Evolutionary conservation across 1,140 invertebrate species (phyloP).

Genomic region (Apis laboriosa): DNA sequence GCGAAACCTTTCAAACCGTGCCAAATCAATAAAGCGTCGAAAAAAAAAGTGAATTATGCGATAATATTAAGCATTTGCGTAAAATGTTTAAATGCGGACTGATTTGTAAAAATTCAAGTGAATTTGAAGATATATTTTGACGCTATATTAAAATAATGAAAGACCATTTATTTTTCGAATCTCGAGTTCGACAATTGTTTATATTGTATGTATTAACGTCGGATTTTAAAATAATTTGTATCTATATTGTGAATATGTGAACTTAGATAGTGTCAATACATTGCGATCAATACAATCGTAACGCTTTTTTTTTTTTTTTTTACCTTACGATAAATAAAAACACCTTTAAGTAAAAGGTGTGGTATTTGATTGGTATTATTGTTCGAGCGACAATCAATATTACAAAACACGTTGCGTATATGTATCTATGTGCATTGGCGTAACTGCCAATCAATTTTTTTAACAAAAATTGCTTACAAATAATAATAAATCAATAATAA

Average conservation of each 20-base stretch:
- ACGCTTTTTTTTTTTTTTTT: neutral
- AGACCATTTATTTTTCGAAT: conserved; percentile 45
- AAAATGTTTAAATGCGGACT: neutral
- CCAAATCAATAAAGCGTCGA: conserved; percentile 37
- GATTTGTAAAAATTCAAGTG: neutral
- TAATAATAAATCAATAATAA: neutral
- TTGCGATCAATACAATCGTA: conserved; percentile 48
- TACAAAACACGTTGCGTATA: neutral
- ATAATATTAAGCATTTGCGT: neutral
- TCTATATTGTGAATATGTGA: conserved; percentile 64
- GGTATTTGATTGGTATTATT: neutral
- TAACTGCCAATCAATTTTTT: neutral
- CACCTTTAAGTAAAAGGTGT: neutral
- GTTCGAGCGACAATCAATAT: conserved; percentile 11
- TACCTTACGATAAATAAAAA: conserved; percentile 17
- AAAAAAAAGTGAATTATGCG: neutral
- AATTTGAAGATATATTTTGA: no score
- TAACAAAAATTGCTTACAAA: neutral
- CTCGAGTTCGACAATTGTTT: conserved; percentile 48
- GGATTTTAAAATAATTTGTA: conserved; percentile 49
- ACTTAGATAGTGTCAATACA: conserved; percentile 53
- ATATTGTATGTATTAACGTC: conserved; percentile 50
- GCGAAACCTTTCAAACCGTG: conserved; percentile 33
- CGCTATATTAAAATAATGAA: neutral
- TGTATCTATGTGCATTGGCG: neutral